Percentiles rank a stretch among this genome's conserved stretches.
Evolutionary conservation across 2,888 invertebrate species (phyloP).

Genomic region (Ornithoptera priamus): DNA sequence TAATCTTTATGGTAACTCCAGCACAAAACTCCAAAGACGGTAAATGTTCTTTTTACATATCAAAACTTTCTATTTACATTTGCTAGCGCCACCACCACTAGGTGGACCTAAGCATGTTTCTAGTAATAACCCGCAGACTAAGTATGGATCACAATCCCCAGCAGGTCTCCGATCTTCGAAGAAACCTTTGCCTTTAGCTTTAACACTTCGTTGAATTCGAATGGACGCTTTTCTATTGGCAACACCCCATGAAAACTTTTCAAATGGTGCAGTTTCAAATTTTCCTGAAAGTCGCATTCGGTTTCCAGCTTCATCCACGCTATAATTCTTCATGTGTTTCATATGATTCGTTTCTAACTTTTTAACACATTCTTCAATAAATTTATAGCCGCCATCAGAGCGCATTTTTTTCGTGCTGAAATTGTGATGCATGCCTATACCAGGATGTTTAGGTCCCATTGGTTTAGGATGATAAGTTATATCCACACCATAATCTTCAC

Average conservation of each 20-base stretch:
- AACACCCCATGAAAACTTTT: conserved; percentile 93
- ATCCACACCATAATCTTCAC: conserved; percentile 90
- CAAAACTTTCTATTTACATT: conserved; percentile 9
- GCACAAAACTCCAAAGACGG: background rate
- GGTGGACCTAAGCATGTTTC: conserved; percentile 59
- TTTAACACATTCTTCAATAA: conserved; percentile 95
- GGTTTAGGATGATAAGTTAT: conserved; percentile 87
- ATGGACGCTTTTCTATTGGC: conserved; percentile 96
- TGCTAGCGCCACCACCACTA: conserved; percentile 28
- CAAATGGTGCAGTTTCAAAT: conserved; percentile 97
- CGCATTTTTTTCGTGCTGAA: conserved; percentile 94
- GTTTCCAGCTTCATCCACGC: conserved; percentile 94
- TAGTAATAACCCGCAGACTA: conserved; percentile 74
- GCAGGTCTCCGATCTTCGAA: conserved; percentile 95
- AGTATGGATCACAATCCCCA: conserved; percentile 94
- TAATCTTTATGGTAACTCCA: background rate
- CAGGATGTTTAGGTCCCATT: conserved; percentile 91
- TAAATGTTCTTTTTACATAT: background rate
- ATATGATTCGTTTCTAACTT: conserved; percentile 92
- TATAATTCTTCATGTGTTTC: conserved; percentile 95
- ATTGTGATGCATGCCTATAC: conserved; percentile 93
- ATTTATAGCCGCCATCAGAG: conserved; percentile 84
- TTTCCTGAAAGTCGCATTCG: conserved; percentile 94
- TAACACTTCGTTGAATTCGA: conserved; percentile 92
- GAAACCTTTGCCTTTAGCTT: conserved; percentile 93